These are phyloP conservation scores for Drosophila kurseongensis DNA, from an alignment of 1,140 invertebrate species.

Conservation along the genomic window DNA sequence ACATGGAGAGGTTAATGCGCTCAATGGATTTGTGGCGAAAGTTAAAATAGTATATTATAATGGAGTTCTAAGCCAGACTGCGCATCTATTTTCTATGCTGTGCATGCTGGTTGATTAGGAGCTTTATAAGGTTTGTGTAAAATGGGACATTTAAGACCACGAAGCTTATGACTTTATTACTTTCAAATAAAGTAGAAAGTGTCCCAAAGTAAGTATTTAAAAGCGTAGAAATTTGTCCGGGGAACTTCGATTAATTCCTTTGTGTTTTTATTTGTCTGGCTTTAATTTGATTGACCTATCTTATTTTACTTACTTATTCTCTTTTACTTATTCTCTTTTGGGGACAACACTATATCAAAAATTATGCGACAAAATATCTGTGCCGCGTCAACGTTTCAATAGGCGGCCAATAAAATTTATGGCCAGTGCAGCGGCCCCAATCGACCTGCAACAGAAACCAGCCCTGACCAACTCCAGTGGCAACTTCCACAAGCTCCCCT, in stretches of 20 bases:
- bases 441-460: conserved; percentile 10
- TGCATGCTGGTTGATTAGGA: neutral
- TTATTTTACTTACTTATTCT: neutral
- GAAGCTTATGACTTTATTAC: too few species aligned
- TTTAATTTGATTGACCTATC: neutral
- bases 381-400: conserved; percentile 73
- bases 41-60: conserved; percentile 33
- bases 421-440: conserved; percentile 58
- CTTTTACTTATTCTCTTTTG: neutral
- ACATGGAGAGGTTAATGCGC: conserved; percentile 43
- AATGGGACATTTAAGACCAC: too few species aligned
- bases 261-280: neutral
- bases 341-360: conserved; percentile 57
- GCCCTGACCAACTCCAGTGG: conserved; percentile 19
- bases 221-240: too few species aligned
- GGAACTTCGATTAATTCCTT: neutral
- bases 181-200: too few species aligned
- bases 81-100: neutral
- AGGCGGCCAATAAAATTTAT: conserved; percentile 60
- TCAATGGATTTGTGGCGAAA: conserved; percentile 41
- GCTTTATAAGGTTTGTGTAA: neutral
- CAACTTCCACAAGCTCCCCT: conserved; percentile 6
- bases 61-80: neutral
- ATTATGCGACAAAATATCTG: conserved; percentile 78
- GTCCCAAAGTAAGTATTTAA: too few species aligned